Evolutionary conservation across 2,888 invertebrate genomes (phyloP), one percentile per base, ranked within the genome.

Genomic region (Drosophila anceps): DNA sequence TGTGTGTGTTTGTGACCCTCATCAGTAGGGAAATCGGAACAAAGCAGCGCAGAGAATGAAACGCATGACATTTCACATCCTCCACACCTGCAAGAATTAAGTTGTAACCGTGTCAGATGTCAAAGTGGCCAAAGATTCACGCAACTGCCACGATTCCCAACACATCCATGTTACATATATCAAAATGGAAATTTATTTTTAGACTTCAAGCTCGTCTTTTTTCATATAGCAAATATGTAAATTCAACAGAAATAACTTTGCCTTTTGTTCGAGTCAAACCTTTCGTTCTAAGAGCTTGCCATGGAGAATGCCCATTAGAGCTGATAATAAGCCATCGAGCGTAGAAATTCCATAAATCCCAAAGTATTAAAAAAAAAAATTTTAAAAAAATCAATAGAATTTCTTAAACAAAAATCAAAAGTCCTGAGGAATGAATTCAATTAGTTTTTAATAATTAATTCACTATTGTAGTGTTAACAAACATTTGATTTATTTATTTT

Each of bases 1-100:
- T 57, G 73, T 83, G 83, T 81, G 76, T 65, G 81, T 85, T 83
- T 82, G 82, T 63, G 81, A 81, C 84, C 83, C 81, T 84, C 83
- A 84, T 79, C 81, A 78, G 62, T 24, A 44, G 4, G 71, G 67
- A 69, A 68, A 73, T 66, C 69, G 75, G 81, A 70, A 76, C 84
- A 83, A 83, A 85, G 79, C 72, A 73, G 70, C 76, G 61, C 43
- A 61, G 48, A 69, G 68, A 29, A 73, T 57, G 80, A 51, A 60
- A 69, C 61, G 55, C 69, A 74, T 61, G 62, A 62, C 69, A 70
- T 65, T 69, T 68, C 65, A 54, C 54, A 75, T 81, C 64, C 68
- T 68, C 53, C 73, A 69, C 58, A 69, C 57, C 70, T 64, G 69
- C 61, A 67, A 44, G 79, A 62, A 82, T 82, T 73, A 66, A 65